Base-by-base conservation (phyloP, 2,888 invertebrate species). In the Plutella xylostella region DNA sequence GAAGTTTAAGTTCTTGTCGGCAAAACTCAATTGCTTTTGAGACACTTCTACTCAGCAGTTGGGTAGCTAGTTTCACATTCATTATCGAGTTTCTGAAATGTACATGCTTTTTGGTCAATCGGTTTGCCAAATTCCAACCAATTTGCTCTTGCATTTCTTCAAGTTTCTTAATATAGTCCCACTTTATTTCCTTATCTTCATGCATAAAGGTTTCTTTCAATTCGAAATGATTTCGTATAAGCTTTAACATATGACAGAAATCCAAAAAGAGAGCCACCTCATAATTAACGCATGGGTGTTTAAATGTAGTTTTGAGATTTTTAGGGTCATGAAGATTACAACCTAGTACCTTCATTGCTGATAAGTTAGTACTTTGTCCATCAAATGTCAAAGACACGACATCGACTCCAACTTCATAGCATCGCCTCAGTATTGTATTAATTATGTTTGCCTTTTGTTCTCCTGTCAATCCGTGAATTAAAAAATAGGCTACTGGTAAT, bases 401-500 rank as follows among this genome's bases (percentile, higher is more conserved):
- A 33, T 51, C 45, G 12, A 56, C 48, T 4, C 57, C 55, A 19
- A 43, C 53, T 12, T 55, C 53, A 34, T 56, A 49, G 39, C 53
- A 55, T 54, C 47, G 51, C 4, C 25, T 39, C 1, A 57, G 40
- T 34, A 48, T 48, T 35, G 49, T 45, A 17, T 48, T 52, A 18
- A 55, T 41, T 17, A 52, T 12, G 38, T 53, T 51, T 15, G 43
- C 46, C 50, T 54, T 54, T 42, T 57, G 49, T 31, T 49, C 44
- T 9, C 50, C 52, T 19, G 19, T 35, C 15, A 62, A 35, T 5
- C 59, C 54, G 42, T 53, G 43, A 9, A 56, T 48, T n/a, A 62
- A 50, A 47, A 60, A 62, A 54, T 62, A 61, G 2, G 49, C 59
- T 15, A 63, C 28, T 19, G 61, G 63, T 11, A 63, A 45, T 53